Percentiles rank a stretch among this genome's conserved stretches.
Conservation (phyloP, 2,113 vertebrate genomes). For the Sardina pilchardus region DNA sequence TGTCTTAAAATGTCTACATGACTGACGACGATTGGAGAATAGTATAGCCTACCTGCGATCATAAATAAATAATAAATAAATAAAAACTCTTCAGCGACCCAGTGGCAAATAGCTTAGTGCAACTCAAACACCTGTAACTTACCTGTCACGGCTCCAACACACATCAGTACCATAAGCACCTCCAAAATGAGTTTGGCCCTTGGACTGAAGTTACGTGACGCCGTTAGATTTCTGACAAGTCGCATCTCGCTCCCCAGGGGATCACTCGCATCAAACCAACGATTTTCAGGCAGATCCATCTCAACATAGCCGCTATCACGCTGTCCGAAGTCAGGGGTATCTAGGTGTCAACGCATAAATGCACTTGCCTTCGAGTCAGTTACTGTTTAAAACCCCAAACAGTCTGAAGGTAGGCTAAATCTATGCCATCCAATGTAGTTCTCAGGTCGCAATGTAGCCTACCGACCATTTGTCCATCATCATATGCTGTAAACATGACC, state of each 20-base stretch:
- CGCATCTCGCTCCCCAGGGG: conserved; percentile 24
- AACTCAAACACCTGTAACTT: not conserved
- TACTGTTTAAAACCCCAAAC: not conserved
- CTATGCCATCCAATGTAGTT: not conserved
- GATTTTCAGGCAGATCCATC: conserved; percentile 39
- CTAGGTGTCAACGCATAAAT: not conserved
- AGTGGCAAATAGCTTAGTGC: not conserved
- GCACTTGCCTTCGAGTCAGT: not conserved
- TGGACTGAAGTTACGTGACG: conserved; percentile 7
- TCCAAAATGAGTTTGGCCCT: conserved; percentile 62
- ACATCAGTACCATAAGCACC: conserved; percentile 73
- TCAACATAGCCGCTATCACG: not conserved
- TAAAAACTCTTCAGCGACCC: not conserved
- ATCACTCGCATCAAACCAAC: conserved; percentile 36
- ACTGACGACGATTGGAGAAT: not conserved
- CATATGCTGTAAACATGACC: not conserved
- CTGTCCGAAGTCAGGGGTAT: not conserved
- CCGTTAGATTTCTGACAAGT: conserved; percentile 46
- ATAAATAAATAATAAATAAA: not conserved
- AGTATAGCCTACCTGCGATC: not conserved
- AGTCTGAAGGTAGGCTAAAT: not conserved
- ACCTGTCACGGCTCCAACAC: conserved; percentile 72
- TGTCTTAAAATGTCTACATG: too few species aligned
- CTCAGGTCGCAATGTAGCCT: not conserved
- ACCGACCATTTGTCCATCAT: not conserved